phyloP scores from a whole-genome alignment of 2,113 vertebrate species.

The Muntiacus reevesi region DNA sequence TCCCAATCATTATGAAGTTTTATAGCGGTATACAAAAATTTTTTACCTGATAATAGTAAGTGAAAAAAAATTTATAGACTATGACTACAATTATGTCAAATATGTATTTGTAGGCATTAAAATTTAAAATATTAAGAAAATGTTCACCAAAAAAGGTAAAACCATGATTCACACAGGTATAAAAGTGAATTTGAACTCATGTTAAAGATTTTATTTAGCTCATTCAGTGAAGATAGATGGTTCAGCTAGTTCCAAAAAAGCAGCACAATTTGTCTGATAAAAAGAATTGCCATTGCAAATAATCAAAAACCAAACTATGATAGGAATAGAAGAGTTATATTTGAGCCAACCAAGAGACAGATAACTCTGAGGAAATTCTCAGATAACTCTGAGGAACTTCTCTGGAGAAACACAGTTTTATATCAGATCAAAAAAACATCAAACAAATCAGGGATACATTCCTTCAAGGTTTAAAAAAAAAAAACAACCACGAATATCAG shows the following conservation, averaged over 20 bases:
- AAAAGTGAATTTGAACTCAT: background rate
- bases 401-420: background rate
- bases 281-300: background rate
- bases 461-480: background rate
- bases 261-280: background rate
- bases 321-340: background rate
- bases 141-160: background rate
- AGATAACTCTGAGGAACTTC: background rate
- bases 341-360: background rate
- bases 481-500: background rate
- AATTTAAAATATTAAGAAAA: background rate
- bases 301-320: background rate
- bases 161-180: background rate
- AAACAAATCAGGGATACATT: background rate
- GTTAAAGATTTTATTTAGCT: background rate
- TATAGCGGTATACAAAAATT: background rate
- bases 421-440: background rate
- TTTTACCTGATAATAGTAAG: background rate
- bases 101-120: background rate
- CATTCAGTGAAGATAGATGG: background rate
- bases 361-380: background rate
- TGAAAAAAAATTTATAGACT: background rate
- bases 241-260: background rate
- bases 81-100: background rate
- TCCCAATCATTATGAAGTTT: background rate